Percentiles rank a stretch among this genome's conserved stretches.
These are phyloP conservation scores for Scaptomyza graminum DNA, from an alignment of 1,140 invertebrate species.

Conservation along the genomic window DNA sequence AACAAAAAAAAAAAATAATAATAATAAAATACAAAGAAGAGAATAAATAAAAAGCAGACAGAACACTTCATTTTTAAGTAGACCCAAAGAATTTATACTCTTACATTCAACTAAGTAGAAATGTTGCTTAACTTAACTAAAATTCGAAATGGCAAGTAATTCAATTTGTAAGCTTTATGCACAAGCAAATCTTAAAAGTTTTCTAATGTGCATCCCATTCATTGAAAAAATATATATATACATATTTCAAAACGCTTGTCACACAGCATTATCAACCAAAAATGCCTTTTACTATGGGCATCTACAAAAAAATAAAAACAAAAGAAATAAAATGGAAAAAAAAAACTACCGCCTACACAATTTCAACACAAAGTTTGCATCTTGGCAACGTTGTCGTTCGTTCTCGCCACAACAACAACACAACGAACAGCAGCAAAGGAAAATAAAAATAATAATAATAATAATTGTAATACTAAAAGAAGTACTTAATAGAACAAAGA, in stretches of 20 bases:
- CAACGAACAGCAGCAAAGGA: background rate
- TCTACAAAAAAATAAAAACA: conserved; percentile 11
- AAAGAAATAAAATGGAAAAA: conserved; percentile 16
- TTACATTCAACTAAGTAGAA: background rate
- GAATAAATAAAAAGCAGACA: background rate
- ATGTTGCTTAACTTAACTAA: background rate
- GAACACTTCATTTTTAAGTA: background rate
- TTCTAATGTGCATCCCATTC: too few relatives aligned
- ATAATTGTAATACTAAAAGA: conserved; percentile 38
- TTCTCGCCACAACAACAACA: conserved; percentile 7
- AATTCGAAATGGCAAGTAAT: too few relatives aligned
- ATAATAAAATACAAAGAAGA: conserved; percentile 7
- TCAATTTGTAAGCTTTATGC: too few relatives aligned
- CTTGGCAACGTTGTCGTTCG: conserved; percentile 46
- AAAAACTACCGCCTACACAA: conserved; percentile 42
- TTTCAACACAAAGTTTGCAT: conserved; percentile 65
- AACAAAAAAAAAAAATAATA: conserved; percentile 1
- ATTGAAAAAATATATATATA: too few relatives aligned
- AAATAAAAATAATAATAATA: conserved; percentile 50
- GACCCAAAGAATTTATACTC: conserved; percentile 2
- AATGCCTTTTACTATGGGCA: conserved; percentile 12
- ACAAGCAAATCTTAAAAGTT: too few relatives aligned
- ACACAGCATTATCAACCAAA: background rate
- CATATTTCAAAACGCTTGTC: too few relatives aligned
- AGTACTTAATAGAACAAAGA: conserved; percentile 79